Evolutionary conservation across 92 coral and sea anemone genomes (phyloP).

Genomic region (Isaurus tuberculatus): DNA sequence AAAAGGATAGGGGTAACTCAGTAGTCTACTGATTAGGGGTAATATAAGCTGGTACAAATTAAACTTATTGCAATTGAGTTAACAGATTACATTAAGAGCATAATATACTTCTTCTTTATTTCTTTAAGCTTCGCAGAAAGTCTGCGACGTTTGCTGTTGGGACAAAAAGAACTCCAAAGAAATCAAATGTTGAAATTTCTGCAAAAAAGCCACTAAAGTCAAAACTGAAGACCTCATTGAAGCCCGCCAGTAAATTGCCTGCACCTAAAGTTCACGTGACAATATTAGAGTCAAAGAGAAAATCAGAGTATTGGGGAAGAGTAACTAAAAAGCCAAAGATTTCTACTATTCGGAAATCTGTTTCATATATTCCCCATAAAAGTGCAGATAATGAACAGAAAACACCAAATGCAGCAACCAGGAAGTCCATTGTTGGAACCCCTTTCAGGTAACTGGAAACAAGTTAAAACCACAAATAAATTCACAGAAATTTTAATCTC

Average conservation of each 20-base stretch:
- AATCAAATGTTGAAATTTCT: constrained; percentile 31
- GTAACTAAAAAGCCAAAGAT: constrained; percentile 50
- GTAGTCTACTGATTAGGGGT: too few relatives aligned
- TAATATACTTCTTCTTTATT: neutral
- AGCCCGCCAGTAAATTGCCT: constrained; percentile 47
- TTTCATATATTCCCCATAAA: constrained; percentile 46
- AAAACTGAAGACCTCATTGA: constrained; percentile 1
- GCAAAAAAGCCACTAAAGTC: constrained; percentile 29
- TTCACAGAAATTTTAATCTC: too few relatives aligned
- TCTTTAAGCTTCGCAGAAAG: neutral
- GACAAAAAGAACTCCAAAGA: constrained; percentile 43
- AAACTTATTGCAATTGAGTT: too few relatives aligned
- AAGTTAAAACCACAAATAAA: neutral
- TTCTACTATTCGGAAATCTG: constrained; percentile 62
- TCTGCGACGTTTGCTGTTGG: constrained; percentile 68
- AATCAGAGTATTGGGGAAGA: constrained; percentile 4
- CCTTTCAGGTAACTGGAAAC: constrained; percentile 71
- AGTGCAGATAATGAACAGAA: constrained; percentile 59
- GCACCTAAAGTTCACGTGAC: constrained; percentile 69
- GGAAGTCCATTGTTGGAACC: constrained; percentile 69
- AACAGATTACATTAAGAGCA: neutral
- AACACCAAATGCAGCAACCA: constrained; percentile 53
- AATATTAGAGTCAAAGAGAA: constrained; percentile 20
- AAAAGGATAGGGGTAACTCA: too few relatives aligned
- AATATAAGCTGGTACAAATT: too few relatives aligned